Evolutionary conservation across 2,797 vertebrate species (phyloP), one percentile per base, ranked within the genome.

Genomic region (Pogoniulus pusillus): DNA sequence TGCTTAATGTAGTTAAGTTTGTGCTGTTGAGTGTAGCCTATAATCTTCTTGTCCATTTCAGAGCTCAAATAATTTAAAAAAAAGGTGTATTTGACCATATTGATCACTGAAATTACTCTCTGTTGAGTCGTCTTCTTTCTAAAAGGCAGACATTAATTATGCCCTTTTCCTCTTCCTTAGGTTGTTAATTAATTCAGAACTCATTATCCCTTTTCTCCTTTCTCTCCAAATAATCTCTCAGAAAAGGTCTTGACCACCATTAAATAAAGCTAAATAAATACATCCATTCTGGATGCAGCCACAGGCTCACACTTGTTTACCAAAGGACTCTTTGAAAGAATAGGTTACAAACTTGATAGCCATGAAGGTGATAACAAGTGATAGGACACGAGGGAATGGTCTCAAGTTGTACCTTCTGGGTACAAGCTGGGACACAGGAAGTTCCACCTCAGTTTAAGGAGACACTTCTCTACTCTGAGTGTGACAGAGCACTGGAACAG

Each of bases 131-230:
- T 90, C 43, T 17, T 70, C 64, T 86, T 73, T 82, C 55, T 78
- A 64, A 84, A 91, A 93, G 45, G 35, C 45, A 84, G 35, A 4
- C 60, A 73, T 87, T 88, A 91, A 76, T 94, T 92, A 88, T 23
- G 18, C 20, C 10, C 53, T 72, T 90, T 85, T 45, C 30, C n/a
- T 89, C 5, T 89, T 4, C 90, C 32, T 75, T 39, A 62, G 41
- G 24, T 63, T 35, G 65, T 88, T 93, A 90, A 49, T 77, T 93
- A 93, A 90, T 93, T 87, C 55, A 81, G 65, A 65, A 77, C 51
- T 93, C 55, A 76, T 91, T 86, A 60, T 91, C 24, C 18, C 87
- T 91, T 80, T 18, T 49, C 53, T 68, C 4, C 27, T 62, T 88
- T 96, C 84, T 76, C 51, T 82, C 57, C 35, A 62, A 75, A 84